Conservation (phyloP, 2,797 vertebrate species). For the Eospalax fontanierii region DNA sequence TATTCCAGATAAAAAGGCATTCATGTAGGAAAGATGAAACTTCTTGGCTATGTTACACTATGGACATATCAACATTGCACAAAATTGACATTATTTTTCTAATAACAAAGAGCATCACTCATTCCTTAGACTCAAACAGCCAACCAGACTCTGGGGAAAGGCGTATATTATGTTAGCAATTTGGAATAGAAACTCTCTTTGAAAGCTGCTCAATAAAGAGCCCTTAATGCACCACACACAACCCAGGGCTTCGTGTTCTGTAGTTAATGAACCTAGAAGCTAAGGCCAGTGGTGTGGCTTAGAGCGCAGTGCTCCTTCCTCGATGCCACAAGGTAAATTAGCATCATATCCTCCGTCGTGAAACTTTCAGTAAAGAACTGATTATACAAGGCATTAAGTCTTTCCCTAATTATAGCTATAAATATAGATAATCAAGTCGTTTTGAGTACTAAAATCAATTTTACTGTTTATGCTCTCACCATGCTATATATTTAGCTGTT, state of each 20-base stretch:
- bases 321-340: conserved; percentile 81
- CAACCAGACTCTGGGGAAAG: conserved; percentile 63
- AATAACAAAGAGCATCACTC: conserved; percentile 73
- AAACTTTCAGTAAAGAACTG: conserved; percentile 83
- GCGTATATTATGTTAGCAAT: conserved; percentile 71
- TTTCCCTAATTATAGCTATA: conserved; percentile 83
- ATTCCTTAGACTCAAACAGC: conserved; percentile 68
- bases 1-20: conserved; percentile 53
- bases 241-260: conserved; percentile 61
- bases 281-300: conserved; percentile 50
- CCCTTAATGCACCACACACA: conserved; percentile 66
- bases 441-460: conserved; percentile 79
- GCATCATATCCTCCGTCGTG: conserved; percentile 74
- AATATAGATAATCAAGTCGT: conserved; percentile 85
- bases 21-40: conserved; percentile 41
- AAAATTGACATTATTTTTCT: conserved; percentile 71
- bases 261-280: conserved; percentile 82
- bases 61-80: conserved; percentile 13
- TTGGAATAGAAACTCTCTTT: conserved; percentile 82
- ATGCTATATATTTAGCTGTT: conserved; percentile 81
- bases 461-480: conserved; percentile 73
- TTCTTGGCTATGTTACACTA: conserved; percentile 17
- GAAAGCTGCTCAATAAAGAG: conserved; percentile 76
- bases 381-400: conserved; percentile 82
- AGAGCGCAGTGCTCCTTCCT: conserved; percentile 49